These are phyloP conservation scores for Takifugu ocellatus DNA, from an alignment of 2,797 vertebrate species.

Conservation along the genomic window DNA sequence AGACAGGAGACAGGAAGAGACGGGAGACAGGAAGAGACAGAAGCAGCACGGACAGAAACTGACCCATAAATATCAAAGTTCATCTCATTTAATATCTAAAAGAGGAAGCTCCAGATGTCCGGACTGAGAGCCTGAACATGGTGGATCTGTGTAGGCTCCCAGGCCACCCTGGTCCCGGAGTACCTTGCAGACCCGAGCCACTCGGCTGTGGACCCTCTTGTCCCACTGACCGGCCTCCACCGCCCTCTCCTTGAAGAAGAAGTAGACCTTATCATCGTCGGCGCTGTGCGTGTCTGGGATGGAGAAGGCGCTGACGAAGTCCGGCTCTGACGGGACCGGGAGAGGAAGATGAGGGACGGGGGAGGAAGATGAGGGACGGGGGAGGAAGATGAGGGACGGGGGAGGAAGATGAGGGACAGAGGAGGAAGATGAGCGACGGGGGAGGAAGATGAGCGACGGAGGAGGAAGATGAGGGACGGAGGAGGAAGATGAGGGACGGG, in stretches of 20 bases:
- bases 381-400: neutral
- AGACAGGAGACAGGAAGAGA: too few species aligned
- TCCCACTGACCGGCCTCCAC: constrained; percentile 82
- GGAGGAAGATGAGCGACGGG: neutral
- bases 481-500: too few species aligned
- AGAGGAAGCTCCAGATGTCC: too few species aligned
- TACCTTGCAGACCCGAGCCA: constrained; percentile 89
- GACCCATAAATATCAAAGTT: too few species aligned
- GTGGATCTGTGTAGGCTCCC: too few species aligned
- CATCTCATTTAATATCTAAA: too few species aligned
- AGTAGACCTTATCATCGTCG: constrained; percentile 82
- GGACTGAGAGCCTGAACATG: too few species aligned
- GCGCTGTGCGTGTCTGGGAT: constrained; percentile 84
- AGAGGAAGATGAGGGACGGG: neutral
- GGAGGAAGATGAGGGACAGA: too few species aligned
- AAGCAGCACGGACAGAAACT: too few species aligned
- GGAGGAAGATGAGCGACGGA: too few species aligned
- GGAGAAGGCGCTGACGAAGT: constrained; percentile 76
- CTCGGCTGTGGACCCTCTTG: constrained; percentile 77
- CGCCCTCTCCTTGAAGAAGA: constrained; percentile 83
- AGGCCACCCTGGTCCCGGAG: too few species aligned
- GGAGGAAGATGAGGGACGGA: neutral
- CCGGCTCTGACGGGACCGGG: constrained; percentile 66
- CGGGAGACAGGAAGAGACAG: too few species aligned
- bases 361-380: neutral